These are phyloP conservation scores for Nomada fabriciana DNA, from an alignment of 2,888 invertebrate genomes.

Conservation along the genomic window DNA sequence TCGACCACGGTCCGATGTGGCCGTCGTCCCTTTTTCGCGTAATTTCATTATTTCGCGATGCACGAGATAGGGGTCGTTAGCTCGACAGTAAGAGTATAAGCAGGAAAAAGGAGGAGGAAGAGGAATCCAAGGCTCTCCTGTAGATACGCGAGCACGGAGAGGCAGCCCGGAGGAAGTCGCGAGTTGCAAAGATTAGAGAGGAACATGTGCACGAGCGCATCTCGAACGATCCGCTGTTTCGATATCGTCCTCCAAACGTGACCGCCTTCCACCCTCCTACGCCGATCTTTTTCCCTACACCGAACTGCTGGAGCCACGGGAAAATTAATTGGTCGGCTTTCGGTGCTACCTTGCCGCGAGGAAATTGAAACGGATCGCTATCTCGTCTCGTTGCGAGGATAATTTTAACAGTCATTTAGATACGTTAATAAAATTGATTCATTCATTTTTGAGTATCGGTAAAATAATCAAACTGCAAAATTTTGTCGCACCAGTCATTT, in stretches of 20 bases:
- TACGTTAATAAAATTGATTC: neutral
- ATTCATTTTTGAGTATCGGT: too few relatives aligned
- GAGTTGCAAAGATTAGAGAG: slow-evolving; percentile 64
- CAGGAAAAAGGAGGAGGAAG: slow-evolving; percentile 51
- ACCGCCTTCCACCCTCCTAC: slow-evolving; percentile 45
- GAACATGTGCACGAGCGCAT: slow-evolving; percentile 71
- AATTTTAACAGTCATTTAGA: too few relatives aligned
- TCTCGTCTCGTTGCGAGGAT: too few relatives aligned
- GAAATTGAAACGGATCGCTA: neutral
- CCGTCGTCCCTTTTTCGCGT: slow-evolving; percentile 73
- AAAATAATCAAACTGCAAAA: too few relatives aligned
- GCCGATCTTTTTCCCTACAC: neutral
- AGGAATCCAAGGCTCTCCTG: slow-evolving; percentile 45
- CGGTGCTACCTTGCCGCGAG: neutral
- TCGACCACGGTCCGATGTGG: slow-evolving; percentile 38
- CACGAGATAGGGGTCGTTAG: slow-evolving; percentile 77
- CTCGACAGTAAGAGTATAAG: slow-evolving; percentile 61
- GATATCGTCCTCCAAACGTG: slow-evolving; percentile 71
- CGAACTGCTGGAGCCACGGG: neutral
- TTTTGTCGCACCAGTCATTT: too few relatives aligned
- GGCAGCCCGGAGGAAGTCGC: slow-evolving; percentile 62
- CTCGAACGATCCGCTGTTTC: slow-evolving; percentile 71
- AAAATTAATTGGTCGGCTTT: slow-evolving; percentile 34
- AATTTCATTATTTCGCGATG: slow-evolving; percentile 81
- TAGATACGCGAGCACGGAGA: slow-evolving; percentile 34